phyloP scores from a whole-genome alignment of 2,888 invertebrate species.

The Iselma pallidipennis region DNA sequence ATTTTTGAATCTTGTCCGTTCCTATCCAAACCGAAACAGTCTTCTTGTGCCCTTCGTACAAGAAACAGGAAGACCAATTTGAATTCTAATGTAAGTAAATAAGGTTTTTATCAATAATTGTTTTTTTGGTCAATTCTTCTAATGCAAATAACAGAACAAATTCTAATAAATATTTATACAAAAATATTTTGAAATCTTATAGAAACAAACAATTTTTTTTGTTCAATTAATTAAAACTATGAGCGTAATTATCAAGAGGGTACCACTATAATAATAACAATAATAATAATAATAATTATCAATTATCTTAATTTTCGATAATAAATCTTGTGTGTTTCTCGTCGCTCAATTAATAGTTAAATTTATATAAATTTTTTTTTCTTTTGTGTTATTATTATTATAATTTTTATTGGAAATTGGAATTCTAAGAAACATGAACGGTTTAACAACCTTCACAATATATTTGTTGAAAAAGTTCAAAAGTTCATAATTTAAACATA shows the following conservation, averaged over 20 bases:
- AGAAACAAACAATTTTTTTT: not conserved
- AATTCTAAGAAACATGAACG: not conserved
- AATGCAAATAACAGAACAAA: conserved; percentile 2
- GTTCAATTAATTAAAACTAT: too few relatives aligned
- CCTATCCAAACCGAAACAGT: conserved; percentile 8
- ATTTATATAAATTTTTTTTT: too few relatives aligned
- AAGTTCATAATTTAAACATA: not conserved
- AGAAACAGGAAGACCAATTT: conserved; percentile 11
- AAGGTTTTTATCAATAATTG: conserved; percentile 1
- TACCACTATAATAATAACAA: too few relatives aligned
- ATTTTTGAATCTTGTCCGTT: conserved; percentile 23
- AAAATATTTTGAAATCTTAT: not conserved
- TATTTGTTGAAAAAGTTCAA: not conserved
- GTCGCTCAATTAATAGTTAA: too few relatives aligned
- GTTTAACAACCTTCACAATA: not conserved
- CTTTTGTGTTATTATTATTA: not conserved
- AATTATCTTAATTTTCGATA: too few relatives aligned
- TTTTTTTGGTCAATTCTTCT: not conserved
- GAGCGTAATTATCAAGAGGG: too few relatives aligned
- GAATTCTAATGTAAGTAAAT: not conserved
- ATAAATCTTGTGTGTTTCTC: not conserved
- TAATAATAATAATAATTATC: too few relatives aligned
- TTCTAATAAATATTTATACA: not conserved
- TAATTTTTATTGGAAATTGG: not conserved
- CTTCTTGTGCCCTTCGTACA: conserved; percentile 24